These are phyloP conservation scores for Pheosia gnoma DNA, from an alignment of 2,888 invertebrate species.

Conservation along the genomic window DNA sequence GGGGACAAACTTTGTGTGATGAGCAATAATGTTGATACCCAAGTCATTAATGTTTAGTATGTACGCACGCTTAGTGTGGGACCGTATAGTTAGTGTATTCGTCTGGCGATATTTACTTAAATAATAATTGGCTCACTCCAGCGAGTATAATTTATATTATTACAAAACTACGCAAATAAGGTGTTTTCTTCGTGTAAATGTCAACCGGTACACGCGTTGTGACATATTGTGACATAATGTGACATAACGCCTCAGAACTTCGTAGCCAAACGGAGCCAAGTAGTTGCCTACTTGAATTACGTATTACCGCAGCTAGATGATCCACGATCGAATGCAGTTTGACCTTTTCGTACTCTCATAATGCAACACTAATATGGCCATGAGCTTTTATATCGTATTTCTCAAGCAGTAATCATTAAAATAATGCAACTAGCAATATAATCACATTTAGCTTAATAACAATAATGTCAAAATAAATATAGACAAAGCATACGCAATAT, in stretches of 20 bases:
- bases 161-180: slow-evolving; percentile 51
- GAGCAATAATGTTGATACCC: no score
- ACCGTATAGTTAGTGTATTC: no score
- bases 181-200: slow-evolving; percentile 61
- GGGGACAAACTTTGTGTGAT: no score
- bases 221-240: slow-evolving; percentile 58
- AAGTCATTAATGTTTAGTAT: no score
- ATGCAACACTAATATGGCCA: not conserved
- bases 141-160: slow-evolving; percentile 21
- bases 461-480: slow-evolving; percentile 13
- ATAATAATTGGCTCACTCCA: slow-evolving; percentile 7
- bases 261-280: not conserved
- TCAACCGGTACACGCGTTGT: slow-evolving; percentile 57
- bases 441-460: slow-evolving; percentile 16
- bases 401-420: not conserved
- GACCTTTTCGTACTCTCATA: not conserved
- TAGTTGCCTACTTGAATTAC: slow-evolving; percentile 17
- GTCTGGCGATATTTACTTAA: not conserved
- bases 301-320: slow-evolving; percentile 5
- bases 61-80: no score
- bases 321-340: not conserved
- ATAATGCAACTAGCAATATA: not conserved
- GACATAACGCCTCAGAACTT: slow-evolving; percentile 41
- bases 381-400: not conserved
- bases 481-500: slow-evolving; percentile 9